Percentiles rank a stretch among this genome's conserved stretches.
phyloP scores from a whole-genome alignment of 2,113 vertebrate genomes.

The Edolisoma coerulescens region DNA sequence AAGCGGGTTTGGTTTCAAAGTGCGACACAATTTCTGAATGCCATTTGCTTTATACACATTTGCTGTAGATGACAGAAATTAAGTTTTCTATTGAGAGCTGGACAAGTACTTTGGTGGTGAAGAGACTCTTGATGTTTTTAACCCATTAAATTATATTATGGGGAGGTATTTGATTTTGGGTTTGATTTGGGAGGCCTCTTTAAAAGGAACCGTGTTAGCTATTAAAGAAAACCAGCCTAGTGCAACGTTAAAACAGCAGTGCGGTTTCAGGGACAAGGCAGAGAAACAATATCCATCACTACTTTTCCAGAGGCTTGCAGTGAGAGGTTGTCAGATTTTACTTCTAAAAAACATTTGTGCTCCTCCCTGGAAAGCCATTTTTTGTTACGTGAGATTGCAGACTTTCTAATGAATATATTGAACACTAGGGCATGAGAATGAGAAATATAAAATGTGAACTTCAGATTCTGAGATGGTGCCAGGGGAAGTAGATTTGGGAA shows the following conservation, averaged over 20 bases:
- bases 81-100: background rate
- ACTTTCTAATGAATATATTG: background rate
- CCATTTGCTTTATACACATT: background rate
- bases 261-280: background rate
- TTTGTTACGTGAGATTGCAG: background rate
- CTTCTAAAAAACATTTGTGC: background rate
- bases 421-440: background rate
- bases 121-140: background rate
- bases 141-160: background rate
- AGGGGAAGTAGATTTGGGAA: background rate
- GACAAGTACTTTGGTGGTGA: background rate
- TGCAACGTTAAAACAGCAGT: background rate
- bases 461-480: background rate
- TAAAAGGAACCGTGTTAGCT: background rate
- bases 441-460: background rate
- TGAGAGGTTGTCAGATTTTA: background rate
- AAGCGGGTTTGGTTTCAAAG: background rate
- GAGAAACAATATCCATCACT: background rate
- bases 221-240: background rate
- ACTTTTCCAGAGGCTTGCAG: background rate
- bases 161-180: background rate
- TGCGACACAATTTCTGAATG: background rate
- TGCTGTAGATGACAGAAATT: background rate
- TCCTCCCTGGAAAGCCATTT: background rate
- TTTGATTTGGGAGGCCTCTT: background rate